A percentile compares a stretch with the other conserved stretches of the same genome.
These are phyloP conservation scores for Pyrocephalus nanus DNA, from an alignment of 2,797 vertebrate genomes.

Conservation along the genomic window DNA sequence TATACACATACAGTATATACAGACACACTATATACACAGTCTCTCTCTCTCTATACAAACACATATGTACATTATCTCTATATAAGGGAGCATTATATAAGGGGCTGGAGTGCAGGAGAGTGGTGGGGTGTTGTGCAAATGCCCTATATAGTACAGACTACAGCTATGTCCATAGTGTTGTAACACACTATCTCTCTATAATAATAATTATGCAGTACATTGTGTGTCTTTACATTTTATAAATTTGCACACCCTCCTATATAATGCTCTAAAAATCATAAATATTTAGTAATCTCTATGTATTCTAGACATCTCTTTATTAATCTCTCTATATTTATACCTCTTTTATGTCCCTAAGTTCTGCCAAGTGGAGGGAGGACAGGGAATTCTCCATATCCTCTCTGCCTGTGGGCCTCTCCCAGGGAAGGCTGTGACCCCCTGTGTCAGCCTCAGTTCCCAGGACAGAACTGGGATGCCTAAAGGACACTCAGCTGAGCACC, in stretches of 20 bases:
- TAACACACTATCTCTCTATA: not conserved
- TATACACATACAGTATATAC: not conserved
- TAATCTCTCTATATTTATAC: not conserved
- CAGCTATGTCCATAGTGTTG: not conserved
- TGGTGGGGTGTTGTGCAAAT: not conserved
- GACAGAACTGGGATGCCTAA: not conserved
- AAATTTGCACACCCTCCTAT: not conserved
- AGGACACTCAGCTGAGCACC: not conserved
- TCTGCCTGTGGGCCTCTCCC: not conserved
- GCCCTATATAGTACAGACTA: not conserved
- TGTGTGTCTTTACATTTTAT: not conserved
- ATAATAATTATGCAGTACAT: not conserved
- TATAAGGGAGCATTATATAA: not conserved
- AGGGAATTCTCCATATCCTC: not conserved
- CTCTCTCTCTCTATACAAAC: not conserved
- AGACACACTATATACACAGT: too few species aligned
- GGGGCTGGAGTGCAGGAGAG: not conserved
- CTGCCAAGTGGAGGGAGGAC: not conserved
- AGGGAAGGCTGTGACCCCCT: not conserved
- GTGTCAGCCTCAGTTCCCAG: accelerated
- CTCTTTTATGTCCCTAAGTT: accelerated
- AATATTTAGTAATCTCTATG: not conserved
- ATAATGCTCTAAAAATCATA: too few species aligned
- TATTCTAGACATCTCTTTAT: not conserved
- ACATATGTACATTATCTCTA: not conserved